Conservation (phyloP, 2,888 invertebrate species). For the Athalia cordata region DNA sequence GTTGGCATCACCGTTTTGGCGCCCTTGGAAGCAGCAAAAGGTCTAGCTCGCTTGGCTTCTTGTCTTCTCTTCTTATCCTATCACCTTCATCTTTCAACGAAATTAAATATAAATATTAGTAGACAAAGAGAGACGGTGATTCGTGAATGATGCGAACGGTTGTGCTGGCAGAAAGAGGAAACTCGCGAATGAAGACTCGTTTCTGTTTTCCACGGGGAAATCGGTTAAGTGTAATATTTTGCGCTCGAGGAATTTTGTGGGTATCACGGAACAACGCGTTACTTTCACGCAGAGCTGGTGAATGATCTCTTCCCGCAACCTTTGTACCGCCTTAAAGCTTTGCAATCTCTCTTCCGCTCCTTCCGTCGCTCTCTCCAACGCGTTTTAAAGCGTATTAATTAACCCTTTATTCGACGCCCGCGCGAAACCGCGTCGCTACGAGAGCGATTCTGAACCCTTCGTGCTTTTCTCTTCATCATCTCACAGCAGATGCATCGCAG, state of each 20-base stretch:
- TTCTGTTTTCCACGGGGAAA: background rate
- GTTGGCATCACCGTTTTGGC: conserved; percentile 78
- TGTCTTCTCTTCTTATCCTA: conserved; percentile 12
- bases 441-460: conserved; percentile 62
- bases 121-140: background rate
- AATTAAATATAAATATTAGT: background rate
- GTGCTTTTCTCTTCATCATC: conserved; percentile 47
- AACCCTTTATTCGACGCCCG: conserved; percentile 71
- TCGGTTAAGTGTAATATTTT: conserved; percentile 4
- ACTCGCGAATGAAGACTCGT: background rate
- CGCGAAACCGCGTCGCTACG: conserved; percentile 69
- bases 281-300: background rate
- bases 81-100: background rate
- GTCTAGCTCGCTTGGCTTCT: conserved; percentile 54
- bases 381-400: conserved; percentile 72
- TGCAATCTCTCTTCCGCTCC: conserved; percentile 51
- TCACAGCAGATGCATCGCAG: background rate
- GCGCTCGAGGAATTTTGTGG: conserved; percentile 17
- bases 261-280: conserved; percentile 38
- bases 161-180: background rate
- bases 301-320: conserved; percentile 44
- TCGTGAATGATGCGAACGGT: background rate
- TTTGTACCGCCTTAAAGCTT: conserved; percentile 46
- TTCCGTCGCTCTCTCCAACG: conserved; percentile 54
- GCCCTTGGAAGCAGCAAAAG: conserved; percentile 68